Base-by-base conservation (phyloP, 2,888 invertebrate species). In the Andrena dorsata region DNA sequence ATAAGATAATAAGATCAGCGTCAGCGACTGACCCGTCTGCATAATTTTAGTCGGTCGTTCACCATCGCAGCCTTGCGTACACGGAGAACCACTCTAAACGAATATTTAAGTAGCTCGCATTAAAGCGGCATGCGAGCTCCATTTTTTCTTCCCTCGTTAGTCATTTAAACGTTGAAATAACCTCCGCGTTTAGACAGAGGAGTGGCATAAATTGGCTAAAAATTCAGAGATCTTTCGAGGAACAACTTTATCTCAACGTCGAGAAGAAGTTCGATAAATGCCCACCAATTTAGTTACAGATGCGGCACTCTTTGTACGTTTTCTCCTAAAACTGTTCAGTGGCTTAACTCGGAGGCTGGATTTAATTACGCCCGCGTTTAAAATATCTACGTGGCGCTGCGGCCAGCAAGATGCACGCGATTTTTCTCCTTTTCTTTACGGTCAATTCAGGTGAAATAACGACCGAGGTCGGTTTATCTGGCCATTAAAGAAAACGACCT, bases 401-500 rank as follows among this genome's bases (percentile, higher is more conserved):
- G 32, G 23, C 49, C 10, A n/a, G n/a, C 28, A 64, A 53, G 47
- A 49, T 53, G n/a, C 16, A n/a, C 20, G 23, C 49, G 30, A 47
- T n/a, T 72, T 72, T 49, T 49, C 72, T 66, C n/a, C 61, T 23
- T 68, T 68, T 56, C 72, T 83, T 83, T 76, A 79, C 61, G 75
- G 58, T 61, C 60, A 71, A 78, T 83, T 78, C 83, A 20, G 65
- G 8, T 28, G 64, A 72, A 83, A 69, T 83, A 83, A 78, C 71
- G 72, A 53, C 41, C 64, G 83, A 73, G 72, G 71, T 80, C 82
- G 84, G 86, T 91, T 91, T 91, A 91, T 90, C 86, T 76, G 80
- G 81, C 88, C 74, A 87, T 92, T 90, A 91, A 90, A 89, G 88
- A 88, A 87, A 89, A 92, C 89, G 89, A 89, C 83, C 90, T 85